Evolutionary conservation across 2,113 vertebrate genomes (phyloP).

Genomic region (Bubalus kerabau): DNA sequence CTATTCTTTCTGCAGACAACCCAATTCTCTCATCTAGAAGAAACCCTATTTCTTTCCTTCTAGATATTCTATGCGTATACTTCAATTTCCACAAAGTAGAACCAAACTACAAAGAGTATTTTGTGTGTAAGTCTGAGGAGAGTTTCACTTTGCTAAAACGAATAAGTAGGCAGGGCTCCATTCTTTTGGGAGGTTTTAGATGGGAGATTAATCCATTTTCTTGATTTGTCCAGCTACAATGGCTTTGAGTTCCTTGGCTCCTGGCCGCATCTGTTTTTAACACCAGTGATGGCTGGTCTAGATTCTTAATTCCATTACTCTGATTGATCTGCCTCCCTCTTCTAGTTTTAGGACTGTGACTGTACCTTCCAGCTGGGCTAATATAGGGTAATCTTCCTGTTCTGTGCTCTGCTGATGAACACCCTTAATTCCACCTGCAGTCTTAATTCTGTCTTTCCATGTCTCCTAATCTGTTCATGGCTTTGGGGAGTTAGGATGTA

Average conservation of each 20-base stretch:
- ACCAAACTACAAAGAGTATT: background rate
- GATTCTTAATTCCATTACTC: background rate
- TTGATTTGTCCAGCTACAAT: background rate
- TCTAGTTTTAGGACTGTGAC: background rate
- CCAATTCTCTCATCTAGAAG: background rate
- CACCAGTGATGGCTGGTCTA: background rate
- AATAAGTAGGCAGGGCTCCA: background rate
- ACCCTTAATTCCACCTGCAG: background rate
- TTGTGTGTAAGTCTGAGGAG: background rate
- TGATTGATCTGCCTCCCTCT: background rate
- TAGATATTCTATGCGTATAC: background rate
- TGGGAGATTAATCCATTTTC: background rate
- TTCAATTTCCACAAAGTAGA: background rate
- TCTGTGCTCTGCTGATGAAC: background rate
- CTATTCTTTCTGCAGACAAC: background rate
- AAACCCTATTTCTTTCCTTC: background rate
- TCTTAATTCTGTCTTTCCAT: background rate
- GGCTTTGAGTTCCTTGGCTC: background rate
- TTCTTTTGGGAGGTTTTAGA: background rate
- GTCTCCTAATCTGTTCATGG: background rate
- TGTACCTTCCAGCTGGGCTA: background rate
- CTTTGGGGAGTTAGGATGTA: background rate
- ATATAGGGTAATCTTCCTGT: background rate
- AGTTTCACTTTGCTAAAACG: background rate
- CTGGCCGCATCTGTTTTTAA: background rate